Evolutionary conservation across 64 coral and sea anemone species (phyloP), one percentile per base, ranked within the genome.

Genomic region (Catalaphyllia jardinei): DNA sequence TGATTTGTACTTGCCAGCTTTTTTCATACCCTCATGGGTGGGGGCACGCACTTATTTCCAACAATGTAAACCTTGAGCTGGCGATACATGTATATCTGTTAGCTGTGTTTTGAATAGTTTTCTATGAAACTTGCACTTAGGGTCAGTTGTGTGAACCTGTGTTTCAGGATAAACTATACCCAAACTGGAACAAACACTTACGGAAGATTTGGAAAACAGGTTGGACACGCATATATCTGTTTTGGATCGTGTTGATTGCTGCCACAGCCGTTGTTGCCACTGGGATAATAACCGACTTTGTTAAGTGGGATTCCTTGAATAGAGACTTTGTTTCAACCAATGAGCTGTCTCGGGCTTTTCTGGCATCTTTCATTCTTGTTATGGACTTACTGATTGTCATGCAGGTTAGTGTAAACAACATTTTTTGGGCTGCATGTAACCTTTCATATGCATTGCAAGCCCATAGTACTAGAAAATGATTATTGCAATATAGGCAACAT

Each of bases 381-480:
- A 93, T 88, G 79, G 97, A 99, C 49, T 87, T 99, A 10, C 71
- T 92, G 49, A 99, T 99, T 75, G 94, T 99, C 30, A 99, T 99
- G 97, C 97, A 99, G 97, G 97, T 99, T 39, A 49, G 67, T 55
- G 12, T 16, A 46, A 46, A 46, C 42, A 46, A 46, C 5, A 46
- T 46, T 46, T 39, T 8, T 46, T 4, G 42, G 42, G 42, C 42
- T 46, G 3, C 5, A 46, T 46, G 42, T 46, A 46, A 46, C 42
- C 42, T 46, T 46, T 46, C 0, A 46, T 46, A 46, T 46, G 5
- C 42, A 46, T 46, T 46, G 5, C 42, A 46, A 46, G 7, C 42
- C 42, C 42, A 46, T 46, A 46, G 7, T 46, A 46, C 42, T 46
- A 46, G 42, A 46, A 46, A 46, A 46, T 46, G 42, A 46, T 46